These are phyloP conservation scores for Arion vulgaris DNA, from an alignment of 1,140 invertebrate species.

Conservation along the genomic window DNA sequence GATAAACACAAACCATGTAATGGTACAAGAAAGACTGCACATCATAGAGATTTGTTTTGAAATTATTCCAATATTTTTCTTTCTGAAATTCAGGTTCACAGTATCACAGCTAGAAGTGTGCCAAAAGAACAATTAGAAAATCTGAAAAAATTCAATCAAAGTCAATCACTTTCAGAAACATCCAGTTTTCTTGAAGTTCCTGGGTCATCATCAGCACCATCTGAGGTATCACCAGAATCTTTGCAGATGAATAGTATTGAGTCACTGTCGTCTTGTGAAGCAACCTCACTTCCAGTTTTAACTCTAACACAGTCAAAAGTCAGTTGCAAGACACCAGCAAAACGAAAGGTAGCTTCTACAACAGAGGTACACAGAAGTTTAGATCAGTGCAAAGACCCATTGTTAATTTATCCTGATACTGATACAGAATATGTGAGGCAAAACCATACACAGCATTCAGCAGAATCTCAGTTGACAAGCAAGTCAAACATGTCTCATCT, in stretches of 20 bases:
- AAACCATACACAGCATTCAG: background rate
- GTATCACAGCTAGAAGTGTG: slow-evolving; percentile 61
- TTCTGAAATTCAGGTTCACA: slow-evolving; percentile 55
- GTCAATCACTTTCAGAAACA: background rate
- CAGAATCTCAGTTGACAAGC: background rate
- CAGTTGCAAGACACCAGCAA: background rate
- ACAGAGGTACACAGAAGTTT: slow-evolving; percentile 23
- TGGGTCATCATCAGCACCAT: background rate
- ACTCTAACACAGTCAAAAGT: background rate
- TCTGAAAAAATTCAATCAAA: slow-evolving; percentile 40
- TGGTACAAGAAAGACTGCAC: no score
- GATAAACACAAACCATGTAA: no score
- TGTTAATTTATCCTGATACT: slow-evolving; percentile 37
- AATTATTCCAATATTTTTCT: no score
- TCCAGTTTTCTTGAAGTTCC: background rate
- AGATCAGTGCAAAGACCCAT: slow-evolving; percentile 32
- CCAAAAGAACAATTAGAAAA: slow-evolving; percentile 58
- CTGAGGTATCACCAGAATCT: background rate
- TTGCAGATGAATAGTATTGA: background rate
- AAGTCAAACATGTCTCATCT: background rate
- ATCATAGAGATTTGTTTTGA: no score
- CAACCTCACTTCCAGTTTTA: background rate
- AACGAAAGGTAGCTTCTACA: background rate
- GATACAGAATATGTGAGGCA: background rate
- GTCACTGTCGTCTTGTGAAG: background rate